These are phyloP conservation scores for Peromyscus maniculatus DNA, from an alignment of 2,113 vertebrate species.

Conservation along the genomic window DNA sequence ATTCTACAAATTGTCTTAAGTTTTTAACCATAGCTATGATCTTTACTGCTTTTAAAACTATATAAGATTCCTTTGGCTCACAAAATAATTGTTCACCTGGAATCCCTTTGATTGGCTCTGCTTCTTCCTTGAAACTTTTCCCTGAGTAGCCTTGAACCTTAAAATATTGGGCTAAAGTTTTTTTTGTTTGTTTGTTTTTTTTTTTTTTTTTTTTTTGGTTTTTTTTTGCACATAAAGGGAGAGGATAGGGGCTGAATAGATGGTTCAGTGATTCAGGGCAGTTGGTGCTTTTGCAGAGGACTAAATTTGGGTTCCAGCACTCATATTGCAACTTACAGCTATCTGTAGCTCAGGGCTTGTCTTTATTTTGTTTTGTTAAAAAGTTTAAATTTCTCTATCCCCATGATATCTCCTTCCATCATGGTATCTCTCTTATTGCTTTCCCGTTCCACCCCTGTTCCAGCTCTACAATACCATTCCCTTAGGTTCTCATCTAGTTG, in stretches of 20 bases:
- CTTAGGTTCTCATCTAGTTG: too few species aligned
- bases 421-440: too few species aligned
- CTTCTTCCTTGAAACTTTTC: neutral
- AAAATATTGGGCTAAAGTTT: neutral
- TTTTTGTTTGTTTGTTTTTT: constrained; percentile 29
- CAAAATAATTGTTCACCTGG: neutral
- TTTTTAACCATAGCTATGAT: neutral
- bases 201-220: too few species aligned
- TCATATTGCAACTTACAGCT: neutral
- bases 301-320: neutral
- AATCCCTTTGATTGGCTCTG: neutral
- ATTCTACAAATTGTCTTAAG: constrained; percentile 32
- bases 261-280: neutral
- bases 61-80: neutral
- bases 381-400: neutral
- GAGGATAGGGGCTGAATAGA: neutral
- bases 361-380: neutral
- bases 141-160: neutral
- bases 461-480: too few species aligned
- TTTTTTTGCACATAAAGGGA: neutral
- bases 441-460: too few species aligned
- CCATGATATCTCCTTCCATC: too few species aligned
- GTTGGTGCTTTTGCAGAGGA: neutral
- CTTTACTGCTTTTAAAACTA: neutral
- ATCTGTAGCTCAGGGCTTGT: neutral